Evolutionary conservation across 2,113 vertebrate genomes (phyloP), one percentile per base, ranked within the genome.

Genomic region (Coptodon bakossiorum): DNA sequence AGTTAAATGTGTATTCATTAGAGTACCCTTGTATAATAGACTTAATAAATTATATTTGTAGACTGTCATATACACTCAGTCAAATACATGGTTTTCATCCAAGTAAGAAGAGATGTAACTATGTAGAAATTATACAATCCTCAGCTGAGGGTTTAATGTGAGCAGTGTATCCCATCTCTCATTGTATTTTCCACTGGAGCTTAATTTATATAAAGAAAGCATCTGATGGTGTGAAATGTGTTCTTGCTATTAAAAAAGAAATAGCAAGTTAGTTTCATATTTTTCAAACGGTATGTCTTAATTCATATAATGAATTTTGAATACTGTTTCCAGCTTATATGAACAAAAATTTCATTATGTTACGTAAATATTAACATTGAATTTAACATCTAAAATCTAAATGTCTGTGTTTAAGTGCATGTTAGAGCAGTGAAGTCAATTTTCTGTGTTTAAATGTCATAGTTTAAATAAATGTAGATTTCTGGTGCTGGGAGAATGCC

Each of bases 1-100:
- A 78, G 45, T 78, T 78, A 78, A 34, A 78, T 78, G 45, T 13
- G 45, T 78, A 78, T 52, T 78, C 27, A 31, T 78, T 78, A 78
- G 43, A 78, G 45, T 78, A 52, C 73, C 24, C 45, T 31, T 9
- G 45, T 78, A 31, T 50, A n/a, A 78, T 52, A 52, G 27, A 78
- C 73, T 31, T 78, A 50, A 78, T 76, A n/a, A 78, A 78, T 78
- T 78, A n/a, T 45, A 78, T 78, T 50, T 78, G 73, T 50, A 50
- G 73, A 78, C 73, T 52, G 73, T 50, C 73, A 52, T 78, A 52
- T 78, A 50, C 16, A 13, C 43, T 78, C 45, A 50, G 16, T 16
- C 43, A 78, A 78, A 78, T 31, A 31, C 52, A 78, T 31, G 43
- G 7, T 78, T 78, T 52, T n/a, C 45, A 78, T 50, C 24, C 43